Conservation (phyloP, 2,797 vertebrate species). For the Gymnoscopelus microlampas region DNA sequence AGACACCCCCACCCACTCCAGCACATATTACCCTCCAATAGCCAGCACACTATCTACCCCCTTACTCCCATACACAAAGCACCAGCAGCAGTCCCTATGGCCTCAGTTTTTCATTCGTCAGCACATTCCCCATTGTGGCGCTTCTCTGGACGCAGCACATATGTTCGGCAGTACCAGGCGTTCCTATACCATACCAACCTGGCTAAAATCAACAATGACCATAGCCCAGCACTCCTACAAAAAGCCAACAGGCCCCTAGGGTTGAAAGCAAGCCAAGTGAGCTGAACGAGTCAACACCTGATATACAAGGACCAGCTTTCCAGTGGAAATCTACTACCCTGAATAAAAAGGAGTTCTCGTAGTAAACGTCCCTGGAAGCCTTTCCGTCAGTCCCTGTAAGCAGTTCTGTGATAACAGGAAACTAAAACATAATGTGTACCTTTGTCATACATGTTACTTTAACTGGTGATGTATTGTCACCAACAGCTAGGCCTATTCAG, state of each 20-base stretch:
- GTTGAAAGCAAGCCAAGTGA: not conserved
- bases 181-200: slow-evolving; percentile 32
- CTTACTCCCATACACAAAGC: slow-evolving; percentile 58
- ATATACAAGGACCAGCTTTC: not conserved
- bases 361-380: not conserved
- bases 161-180: slow-evolving; percentile 37
- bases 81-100: slow-evolving; percentile 49
- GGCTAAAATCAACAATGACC: slow-evolving; percentile 43
- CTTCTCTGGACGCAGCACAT: slow-evolving; percentile 68
- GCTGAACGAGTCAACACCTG: not conserved
- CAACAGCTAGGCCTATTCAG: no score
- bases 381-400: not conserved
- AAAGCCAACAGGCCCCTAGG: slow-evolving; percentile 8
- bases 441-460: no score
- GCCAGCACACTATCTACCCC: slow-evolving; percentile 52
- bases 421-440: not conserved
- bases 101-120: slow-evolving; percentile 60
- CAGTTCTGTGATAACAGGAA: not conserved
- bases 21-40: slow-evolving; percentile 8
- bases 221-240: not conserved
- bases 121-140: slow-evolving; percentile 71
- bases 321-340: not conserved
- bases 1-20: not conserved
- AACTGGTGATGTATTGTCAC: no score
- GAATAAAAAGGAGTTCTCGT: no score